A percentile compares a stretch with the other conserved stretches of the same genome.
Evolutionary conservation across 2,888 invertebrate species (phyloP).

Genomic region (Drosophila formosana): DNA sequence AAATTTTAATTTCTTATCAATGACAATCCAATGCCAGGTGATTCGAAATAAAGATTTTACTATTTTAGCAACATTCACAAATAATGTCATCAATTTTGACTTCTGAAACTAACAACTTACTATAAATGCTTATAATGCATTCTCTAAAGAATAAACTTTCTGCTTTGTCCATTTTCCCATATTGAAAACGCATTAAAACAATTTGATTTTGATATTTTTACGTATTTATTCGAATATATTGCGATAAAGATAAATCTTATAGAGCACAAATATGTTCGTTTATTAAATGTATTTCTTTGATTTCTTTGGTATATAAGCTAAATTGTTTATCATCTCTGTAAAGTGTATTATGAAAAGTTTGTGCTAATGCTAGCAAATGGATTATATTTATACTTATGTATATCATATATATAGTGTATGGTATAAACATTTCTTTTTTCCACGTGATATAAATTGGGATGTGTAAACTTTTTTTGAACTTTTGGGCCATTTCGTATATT

Average conservation of each 20-base stretch:
- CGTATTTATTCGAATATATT: slow-evolving; percentile 51
- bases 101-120: too few species aligned
- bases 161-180: too few species aligned
- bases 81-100: too few species aligned
- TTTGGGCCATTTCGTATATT: slow-evolving; percentile 58
- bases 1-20: too few species aligned
- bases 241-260: slow-evolving; percentile 34
- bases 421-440: slow-evolving; percentile 31
- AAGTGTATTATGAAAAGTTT: slow-evolving; percentile 66
- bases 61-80: too few species aligned
- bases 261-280: slow-evolving; percentile 16
- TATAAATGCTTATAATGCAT: too few species aligned
- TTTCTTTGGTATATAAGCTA: slow-evolving; percentile 46
- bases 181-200: background rate
- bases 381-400: slow-evolving; percentile 19
- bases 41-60: too few species aligned
- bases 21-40: too few species aligned
- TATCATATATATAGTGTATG: slow-evolving; percentile 7
- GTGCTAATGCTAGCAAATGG: slow-evolving; percentile 42
- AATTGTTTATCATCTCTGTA: slow-evolving; percentile 48
- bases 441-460: slow-evolving; percentile 47
- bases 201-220: background rate
- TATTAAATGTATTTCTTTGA: slow-evolving; percentile 21
- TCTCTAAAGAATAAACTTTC: too few species aligned
- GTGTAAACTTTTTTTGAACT: slow-evolving; percentile 67